Evolutionary conservation across 2,888 invertebrate genomes (phyloP).

Genomic region (Caradrina clavipalpis): DNA sequence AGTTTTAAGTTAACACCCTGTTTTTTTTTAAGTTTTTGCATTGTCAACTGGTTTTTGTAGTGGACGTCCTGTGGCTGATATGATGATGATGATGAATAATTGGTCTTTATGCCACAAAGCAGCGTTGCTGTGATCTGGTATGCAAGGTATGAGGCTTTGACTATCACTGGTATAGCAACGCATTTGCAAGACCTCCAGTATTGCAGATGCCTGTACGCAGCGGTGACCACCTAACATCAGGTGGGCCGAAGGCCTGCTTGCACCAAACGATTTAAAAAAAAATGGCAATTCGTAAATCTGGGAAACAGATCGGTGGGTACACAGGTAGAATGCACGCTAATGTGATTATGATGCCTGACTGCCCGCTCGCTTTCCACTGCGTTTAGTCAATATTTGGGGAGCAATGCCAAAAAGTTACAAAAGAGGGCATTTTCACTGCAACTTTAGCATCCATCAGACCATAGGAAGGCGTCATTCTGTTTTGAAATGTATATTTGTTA

Average conservation of each 20-base stretch:
- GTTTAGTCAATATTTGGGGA: slow-evolving; percentile 25
- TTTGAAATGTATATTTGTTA: neutral
- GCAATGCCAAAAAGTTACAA: slow-evolving; percentile 32
- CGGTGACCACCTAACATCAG: too few species aligned
- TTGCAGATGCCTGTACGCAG: too few species aligned
- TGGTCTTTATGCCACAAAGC: too few species aligned
- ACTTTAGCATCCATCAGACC: neutral
- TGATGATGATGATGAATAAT: too few species aligned
- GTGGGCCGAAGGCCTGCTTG: too few species aligned
- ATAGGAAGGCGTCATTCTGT: too few species aligned
- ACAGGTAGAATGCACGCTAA: slow-evolving; percentile 5
- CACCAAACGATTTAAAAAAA: neutral
- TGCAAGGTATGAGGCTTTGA: too few species aligned
- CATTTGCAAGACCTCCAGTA: too few species aligned
- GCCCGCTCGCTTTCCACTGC: slow-evolving; percentile 17
- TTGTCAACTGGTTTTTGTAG: neutral
- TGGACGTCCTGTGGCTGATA: too few species aligned
- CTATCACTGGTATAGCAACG: too few species aligned
- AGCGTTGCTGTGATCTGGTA: too few species aligned
- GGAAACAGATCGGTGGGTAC: neutral
- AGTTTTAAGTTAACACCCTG: too few species aligned
- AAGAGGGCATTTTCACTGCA: slow-evolving; percentile 7
- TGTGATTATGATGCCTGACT: slow-evolving; percentile 41
- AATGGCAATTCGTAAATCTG: neutral
- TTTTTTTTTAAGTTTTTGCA: neutral